Base-by-base conservation (phyloP, 2,113 vertebrate genomes). In the Mus pahari region DNA sequence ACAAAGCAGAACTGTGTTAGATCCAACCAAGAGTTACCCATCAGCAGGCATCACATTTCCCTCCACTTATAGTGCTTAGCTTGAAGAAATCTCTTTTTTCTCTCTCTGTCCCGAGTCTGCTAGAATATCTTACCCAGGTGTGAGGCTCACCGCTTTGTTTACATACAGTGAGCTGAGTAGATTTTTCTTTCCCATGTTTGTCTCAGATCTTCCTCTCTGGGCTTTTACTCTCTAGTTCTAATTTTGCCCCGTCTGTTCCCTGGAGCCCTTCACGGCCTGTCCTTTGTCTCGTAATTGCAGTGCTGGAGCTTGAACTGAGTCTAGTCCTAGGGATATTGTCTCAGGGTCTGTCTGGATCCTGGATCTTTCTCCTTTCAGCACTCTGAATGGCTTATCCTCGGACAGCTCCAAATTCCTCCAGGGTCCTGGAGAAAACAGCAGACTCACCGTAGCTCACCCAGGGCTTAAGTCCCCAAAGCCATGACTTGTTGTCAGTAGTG, bases 91-190 rank as follows among this genome's bases (percentile, higher is more conserved):
- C 50, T 75, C 8, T 7, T 75, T 7, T 75, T 68, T 89, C 60
- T 26, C 39, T 89, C 89, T 75, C 74, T 86, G 91, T 70, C 45
- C 42, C 26, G 42, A 86, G 60, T 77, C 60, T 79, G 4, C 68
- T 89, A 82, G 79, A 92, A 20, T 66, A n/a, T 90, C 31, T 94
- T 53, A 79, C 89, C 74, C 42, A 66, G 66, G 87, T 20, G 68
- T 89, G 60, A 45, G 28, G 7, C 24, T 90, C 7, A 20, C 7
- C 1, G 1, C 22, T 83, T 94, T 17, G 9, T 78, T 94, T 96
- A 86, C 31, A 45, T 7, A 39, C 26, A 50, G 66, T 55, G 50
- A 55, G 22, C 68, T 73, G 22, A 19, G 50, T 62, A 33, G 87
- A 89, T 42, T 71, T 71, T 86, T 26, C 28, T 81, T 70, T 87